A percentile compares a stretch with the other conserved stretches of the same genome.
Evolutionary conservation across 2,888 invertebrate species (phyloP).

Genomic region (Phanerotoma sp.): DNA sequence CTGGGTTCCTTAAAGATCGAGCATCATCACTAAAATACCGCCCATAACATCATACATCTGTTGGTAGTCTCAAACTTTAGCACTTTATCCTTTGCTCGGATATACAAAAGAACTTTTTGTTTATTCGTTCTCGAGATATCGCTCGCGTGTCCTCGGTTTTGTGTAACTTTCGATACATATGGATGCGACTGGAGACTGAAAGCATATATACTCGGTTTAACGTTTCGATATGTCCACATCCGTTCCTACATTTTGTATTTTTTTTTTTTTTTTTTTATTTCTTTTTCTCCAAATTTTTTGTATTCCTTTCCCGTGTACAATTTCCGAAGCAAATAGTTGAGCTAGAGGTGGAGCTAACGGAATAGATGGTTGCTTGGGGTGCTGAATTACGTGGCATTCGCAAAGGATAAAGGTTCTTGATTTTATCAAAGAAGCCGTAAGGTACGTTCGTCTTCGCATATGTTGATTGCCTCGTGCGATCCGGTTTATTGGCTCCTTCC

Average conservation of each 20-base stretch:
- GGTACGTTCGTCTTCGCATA: constrained; percentile 33
- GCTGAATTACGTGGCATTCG: constrained; percentile 1
- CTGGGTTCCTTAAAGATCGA: no score
- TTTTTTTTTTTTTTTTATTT: constrained; percentile 3
- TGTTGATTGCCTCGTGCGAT: constrained; percentile 32
- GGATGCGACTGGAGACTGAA: constrained; percentile 2
- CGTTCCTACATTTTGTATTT: constrained; percentile 20
- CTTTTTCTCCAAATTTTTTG: not conserved
- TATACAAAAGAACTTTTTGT: constrained; percentile 11
- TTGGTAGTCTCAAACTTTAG: not conserved
- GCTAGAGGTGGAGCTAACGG: constrained; percentile 3
- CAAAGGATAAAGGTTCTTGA: constrained; percentile 31
- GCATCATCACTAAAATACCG: no score
- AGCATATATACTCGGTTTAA: constrained; percentile 23
- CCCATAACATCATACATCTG: not conserved
- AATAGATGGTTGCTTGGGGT: constrained; percentile 22
- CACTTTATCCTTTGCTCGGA: not conserved
- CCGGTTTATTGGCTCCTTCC: constrained; percentile 12
- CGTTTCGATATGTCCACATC: constrained; percentile 38
- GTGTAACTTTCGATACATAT: constrained; percentile 36
- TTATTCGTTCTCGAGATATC: constrained; percentile 23
- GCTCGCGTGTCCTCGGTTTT: constrained; percentile 34
- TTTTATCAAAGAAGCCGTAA: constrained; percentile 30
- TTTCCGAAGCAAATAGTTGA: not conserved
- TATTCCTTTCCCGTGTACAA: not conserved